phyloP scores from a whole-genome alignment of 1,140 invertebrate species.

The Hypsibius dujardini region DNA sequence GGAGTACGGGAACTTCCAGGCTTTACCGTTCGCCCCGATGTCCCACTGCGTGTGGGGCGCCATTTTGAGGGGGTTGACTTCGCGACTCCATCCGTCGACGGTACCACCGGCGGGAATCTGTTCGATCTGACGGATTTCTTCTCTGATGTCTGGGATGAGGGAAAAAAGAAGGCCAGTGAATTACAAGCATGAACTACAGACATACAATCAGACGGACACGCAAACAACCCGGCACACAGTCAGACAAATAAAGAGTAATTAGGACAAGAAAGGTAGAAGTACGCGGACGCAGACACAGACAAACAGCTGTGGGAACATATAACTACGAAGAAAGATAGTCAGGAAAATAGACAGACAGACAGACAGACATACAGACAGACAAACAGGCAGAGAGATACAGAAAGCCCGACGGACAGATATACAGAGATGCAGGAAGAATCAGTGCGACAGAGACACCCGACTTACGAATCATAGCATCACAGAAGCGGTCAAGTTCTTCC shows the following conservation, averaged over 20 bases:
- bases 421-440: background rate
- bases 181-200: no score
- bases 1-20: slow-evolving; percentile 78
- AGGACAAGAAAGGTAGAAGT: no score
- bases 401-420: slow-evolving; percentile 19
- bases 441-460: slow-evolving; percentile 18
- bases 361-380: no score
- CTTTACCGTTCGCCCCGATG: slow-evolving; percentile 49
- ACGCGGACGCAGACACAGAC: no score
- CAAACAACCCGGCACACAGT: no score
- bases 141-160: slow-evolving; percentile 48
- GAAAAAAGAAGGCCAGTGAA: no score
- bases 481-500: slow-evolving; percentile 80
- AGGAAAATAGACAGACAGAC: no score
- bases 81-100: slow-evolving; percentile 51
- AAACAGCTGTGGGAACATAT: no score
- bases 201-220: no score
- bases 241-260: no score
- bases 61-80: slow-evolving; percentile 78
- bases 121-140: slow-evolving; percentile 86
- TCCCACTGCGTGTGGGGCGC: slow-evolving; percentile 79
- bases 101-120: slow-evolving; percentile 35
- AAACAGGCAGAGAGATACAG: slow-evolving; percentile 27
- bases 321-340: no score
- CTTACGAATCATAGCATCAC: slow-evolving; percentile 74